Conservation (phyloP, 2,797 vertebrate genomes). For the Syngnathus rostellatus region DNA sequence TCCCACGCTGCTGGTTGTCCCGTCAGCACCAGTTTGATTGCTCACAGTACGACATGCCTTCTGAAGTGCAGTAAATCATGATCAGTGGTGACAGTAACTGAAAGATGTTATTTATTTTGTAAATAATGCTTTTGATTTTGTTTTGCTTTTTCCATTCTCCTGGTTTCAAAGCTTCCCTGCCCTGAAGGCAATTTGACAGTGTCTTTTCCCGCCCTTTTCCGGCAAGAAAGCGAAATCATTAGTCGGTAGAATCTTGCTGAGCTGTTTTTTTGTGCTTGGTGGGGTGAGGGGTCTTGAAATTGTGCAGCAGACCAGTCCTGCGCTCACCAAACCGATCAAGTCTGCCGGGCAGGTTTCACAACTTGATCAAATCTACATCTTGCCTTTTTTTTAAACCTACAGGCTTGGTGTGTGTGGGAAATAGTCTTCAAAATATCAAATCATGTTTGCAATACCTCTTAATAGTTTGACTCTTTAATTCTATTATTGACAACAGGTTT, state of each 20-base stretch:
- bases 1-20: slow-evolving; percentile 65
- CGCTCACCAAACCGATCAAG: not conserved
- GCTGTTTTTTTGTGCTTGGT: not conserved
- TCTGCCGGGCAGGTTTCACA: slow-evolving; percentile 5
- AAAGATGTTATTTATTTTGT: slow-evolving; percentile 55
- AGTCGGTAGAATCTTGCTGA: not conserved
- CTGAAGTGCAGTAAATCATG: slow-evolving; percentile 76
- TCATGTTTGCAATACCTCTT: slow-evolving; percentile 61
- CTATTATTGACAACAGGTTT: slow-evolving; percentile 56
- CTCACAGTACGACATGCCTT: slow-evolving; percentile 65
- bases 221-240: not conserved
- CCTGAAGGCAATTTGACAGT: not conserved
- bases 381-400: not conserved
- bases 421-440: slow-evolving; percentile 9
- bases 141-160: slow-evolving; percentile 1
- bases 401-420: not conserved
- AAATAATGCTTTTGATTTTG: slow-evolving; percentile 54
- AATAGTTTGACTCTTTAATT: slow-evolving; percentile 63
- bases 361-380: slow-evolving; percentile 10
- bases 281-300: not conserved
- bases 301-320: not conserved
- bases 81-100: slow-evolving; percentile 36
- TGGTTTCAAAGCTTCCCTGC: not conserved
- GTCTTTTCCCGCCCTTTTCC: not conserved
- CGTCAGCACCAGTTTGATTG: slow-evolving; percentile 26